Evolutionary conservation across 1,140 invertebrate species (phyloP).

Genomic region (Wiebesia pumilae): DNA sequence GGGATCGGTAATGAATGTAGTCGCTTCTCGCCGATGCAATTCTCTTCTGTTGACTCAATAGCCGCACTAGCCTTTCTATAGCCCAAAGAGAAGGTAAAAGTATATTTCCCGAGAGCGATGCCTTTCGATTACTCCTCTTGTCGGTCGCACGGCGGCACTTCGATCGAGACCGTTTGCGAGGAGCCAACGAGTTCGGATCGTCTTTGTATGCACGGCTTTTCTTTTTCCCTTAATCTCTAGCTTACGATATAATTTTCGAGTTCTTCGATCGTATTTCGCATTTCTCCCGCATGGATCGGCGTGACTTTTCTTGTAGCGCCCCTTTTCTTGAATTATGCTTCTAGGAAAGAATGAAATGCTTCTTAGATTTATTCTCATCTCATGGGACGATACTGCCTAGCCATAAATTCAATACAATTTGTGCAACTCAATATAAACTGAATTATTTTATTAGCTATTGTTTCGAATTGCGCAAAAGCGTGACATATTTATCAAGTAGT

Average conservation of each 20-base stretch:
- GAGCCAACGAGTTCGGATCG: background rate
- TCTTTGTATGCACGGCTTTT: background rate
- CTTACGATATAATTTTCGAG: background rate
- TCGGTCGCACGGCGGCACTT: conserved; percentile 13
- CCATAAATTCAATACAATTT: background rate
- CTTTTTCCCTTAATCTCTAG: background rate
- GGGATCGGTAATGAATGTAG: conserved; percentile 36
- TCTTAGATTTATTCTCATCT: background rate
- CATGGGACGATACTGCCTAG: background rate
- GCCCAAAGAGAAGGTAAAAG: conserved; percentile 39
- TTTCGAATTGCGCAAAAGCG: background rate
- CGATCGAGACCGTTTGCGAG: background rate
- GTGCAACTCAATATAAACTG: background rate
- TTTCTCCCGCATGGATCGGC: background rate
- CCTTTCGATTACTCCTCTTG: conserved; percentile 55
- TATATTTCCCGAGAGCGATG: conserved; percentile 60
- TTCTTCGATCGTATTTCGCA: background rate
- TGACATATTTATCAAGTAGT: background rate
- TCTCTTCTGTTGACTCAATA: background rate
- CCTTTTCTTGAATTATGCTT: background rate
- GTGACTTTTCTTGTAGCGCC: background rate
- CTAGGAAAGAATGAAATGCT: background rate
- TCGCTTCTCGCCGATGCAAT: conserved; percentile 30
- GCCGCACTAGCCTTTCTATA: background rate
- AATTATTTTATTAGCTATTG: background rate